Base-by-base conservation (phyloP, 2,797 vertebrate species). In the Nannoperca obscura region DNA sequence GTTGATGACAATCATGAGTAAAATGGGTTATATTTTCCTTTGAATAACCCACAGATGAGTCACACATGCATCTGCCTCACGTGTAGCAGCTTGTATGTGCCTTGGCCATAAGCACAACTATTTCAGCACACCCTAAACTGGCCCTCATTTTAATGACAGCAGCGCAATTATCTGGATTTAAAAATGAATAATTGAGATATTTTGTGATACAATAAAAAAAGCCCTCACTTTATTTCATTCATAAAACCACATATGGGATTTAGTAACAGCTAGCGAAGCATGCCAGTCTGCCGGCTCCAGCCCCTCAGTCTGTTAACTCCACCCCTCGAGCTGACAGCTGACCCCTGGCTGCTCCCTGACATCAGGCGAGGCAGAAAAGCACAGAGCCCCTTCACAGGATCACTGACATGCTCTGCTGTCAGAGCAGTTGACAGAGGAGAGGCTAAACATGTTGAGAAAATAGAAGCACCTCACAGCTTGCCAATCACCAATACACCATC, bases 341-440 rank as follows among this genome's bases (percentile, higher is more conserved):
- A 95, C 94, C 94, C 83, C 86, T 80, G 81, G 71, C 79, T 94
- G 91, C 92, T 92, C 93, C 83, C 88, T 93, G 92, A 91, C 92
- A 90, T 91, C 87, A 92, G 83, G 76, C 73, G 3, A 81, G 78
- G 82, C 79, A 81, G 82, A 78, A 84, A 62, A 64, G 86, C 24
- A 50, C 70, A 85, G 75, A 87, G 83, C 87, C 86, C 85, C 88
- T 84, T 81, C 84, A 62, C 80, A 75, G 77, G 84, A 83, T 84
- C 86, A 73, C 78, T 92, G 90, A 93, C 92, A 92, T 90, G 81
- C 89, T 83, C 79, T 76, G 87, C 91, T 93, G 91, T 95, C 93
- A 95, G 67, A 85, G 82, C 60, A 46, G 86, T 88, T 89, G 88
- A 93, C 89, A 92, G 90, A 91, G 75, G 82, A 91, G 83, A 89